Percentiles rank a stretch among this genome's conserved stretches.
These are phyloP conservation scores for Stratiolaelaps scimitus DNA, from an alignment of 1,140 invertebrate genomes.

Conservation along the genomic window DNA sequence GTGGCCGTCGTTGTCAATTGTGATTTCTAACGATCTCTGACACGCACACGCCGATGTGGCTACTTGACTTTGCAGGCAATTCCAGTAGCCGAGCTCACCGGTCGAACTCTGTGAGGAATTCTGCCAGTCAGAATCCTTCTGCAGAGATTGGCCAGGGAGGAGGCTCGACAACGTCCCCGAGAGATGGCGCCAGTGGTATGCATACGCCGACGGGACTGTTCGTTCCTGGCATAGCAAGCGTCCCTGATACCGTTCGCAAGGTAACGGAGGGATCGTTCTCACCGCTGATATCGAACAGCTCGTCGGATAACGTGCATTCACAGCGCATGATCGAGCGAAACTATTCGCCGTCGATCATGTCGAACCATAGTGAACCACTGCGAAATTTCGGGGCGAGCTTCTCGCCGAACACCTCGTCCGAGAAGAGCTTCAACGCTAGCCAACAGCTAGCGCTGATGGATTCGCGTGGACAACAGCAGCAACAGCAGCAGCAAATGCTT, in stretches of 20 bases:
- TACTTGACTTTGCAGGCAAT: slow-evolving; percentile 22
- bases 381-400: slow-evolving; percentile 15
- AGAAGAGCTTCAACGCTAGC: slow-evolving; percentile 12
- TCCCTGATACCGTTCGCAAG: too few species aligned
- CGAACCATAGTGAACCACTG: slow-evolving; percentile 12
- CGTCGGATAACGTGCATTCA: slow-evolving; percentile 27
- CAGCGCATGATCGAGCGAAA: background rate
- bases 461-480: background rate
- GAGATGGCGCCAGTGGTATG: background rate
- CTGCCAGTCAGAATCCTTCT: slow-evolving; percentile 16
- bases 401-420: slow-evolving; percentile 14
- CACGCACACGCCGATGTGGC: slow-evolving; percentile 18
- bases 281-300: slow-evolving; percentile 1
- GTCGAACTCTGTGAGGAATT: slow-evolving; percentile 27
- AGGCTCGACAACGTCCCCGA: background rate
- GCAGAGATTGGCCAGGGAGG: background rate
- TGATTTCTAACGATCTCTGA: background rate
- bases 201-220: too few species aligned
- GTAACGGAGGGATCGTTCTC: background rate
- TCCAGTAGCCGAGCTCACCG: slow-evolving; percentile 19
- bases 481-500: slow-evolving; percentile 30
- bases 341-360: slow-evolving; percentile 21
- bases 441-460: background rate
- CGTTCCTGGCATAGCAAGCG: too few species aligned
- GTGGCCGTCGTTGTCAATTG: background rate